A percentile compares a stretch with the other conserved stretches of the same genome.
Conservation (phyloP, 2,888 invertebrate species). For the Hemithea aestivaria region DNA sequence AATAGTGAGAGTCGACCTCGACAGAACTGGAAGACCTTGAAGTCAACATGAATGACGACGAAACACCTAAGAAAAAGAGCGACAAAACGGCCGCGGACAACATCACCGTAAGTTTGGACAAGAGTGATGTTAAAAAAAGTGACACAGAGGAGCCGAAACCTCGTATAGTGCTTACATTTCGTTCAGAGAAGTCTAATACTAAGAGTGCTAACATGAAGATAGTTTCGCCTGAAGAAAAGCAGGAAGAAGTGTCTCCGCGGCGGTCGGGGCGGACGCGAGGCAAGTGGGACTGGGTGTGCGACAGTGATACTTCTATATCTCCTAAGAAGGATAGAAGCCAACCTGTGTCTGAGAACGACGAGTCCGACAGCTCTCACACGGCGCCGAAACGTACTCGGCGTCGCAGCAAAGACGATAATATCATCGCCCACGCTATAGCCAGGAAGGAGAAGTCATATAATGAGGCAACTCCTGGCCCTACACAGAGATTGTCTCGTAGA, state of each 20-base stretch:
- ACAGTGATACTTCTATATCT: conserved; percentile 43
- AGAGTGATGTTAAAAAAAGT: conserved; percentile 47
- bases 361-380: conserved; percentile 52
- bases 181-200: conserved; percentile 79
- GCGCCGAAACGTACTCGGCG: conserved; percentile 81
- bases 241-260: conserved; percentile 57
- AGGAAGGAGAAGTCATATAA: conserved; percentile 85
- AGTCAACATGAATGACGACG: conserved; percentile 62
- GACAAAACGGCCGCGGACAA: conserved; percentile 48
- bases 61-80: conserved; percentile 52
- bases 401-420: conserved; percentile 82
- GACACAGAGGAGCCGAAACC: conserved; percentile 72
- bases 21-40: conserved; percentile 43
- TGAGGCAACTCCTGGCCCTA: conserved; percentile 52
- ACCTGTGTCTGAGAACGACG: conserved; percentile 60
- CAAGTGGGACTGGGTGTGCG: conserved; percentile 63
- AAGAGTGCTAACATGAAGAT: conserved; percentile 76
- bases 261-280: conserved; percentile 56
- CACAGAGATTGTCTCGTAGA: conserved; percentile 66
- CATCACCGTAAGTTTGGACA: conserved; percentile 44
- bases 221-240: conserved; percentile 66
- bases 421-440: conserved; percentile 85
- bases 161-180: conserved; percentile 80
- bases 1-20: conserved; percentile 29
- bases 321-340: conserved; percentile 53